Percentiles rank a stretch among this genome's conserved stretches.
phyloP scores from a whole-genome alignment of 2,888 invertebrate genomes.

The Nowickia ferox region DNA sequence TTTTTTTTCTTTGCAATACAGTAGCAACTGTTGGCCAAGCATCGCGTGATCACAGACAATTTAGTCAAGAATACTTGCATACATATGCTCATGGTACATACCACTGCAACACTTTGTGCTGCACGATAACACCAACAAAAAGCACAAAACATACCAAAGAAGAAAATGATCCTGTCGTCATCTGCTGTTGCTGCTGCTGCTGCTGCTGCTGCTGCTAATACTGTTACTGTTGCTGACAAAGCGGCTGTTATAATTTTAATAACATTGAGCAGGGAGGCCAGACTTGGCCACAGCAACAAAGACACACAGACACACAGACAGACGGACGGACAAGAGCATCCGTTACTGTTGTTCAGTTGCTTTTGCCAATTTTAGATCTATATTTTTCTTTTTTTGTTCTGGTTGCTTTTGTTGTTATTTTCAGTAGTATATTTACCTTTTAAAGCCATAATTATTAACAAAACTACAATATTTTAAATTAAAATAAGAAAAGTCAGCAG shows the following conservation, averaged over 20 bases:
- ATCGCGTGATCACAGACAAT: conserved; percentile 83
- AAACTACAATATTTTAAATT: conserved; percentile 66
- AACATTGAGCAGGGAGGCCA: conserved; percentile 47
- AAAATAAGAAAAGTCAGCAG: conserved; percentile 26
- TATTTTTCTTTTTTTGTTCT: conserved; percentile 11
- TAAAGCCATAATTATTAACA: conserved; percentile 70
- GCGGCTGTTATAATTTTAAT: conserved; percentile 58
- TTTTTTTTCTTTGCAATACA: conserved; percentile 44
- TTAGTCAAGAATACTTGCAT: conserved; percentile 77
- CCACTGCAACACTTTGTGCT: conserved; percentile 54
- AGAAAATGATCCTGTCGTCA: conserved; percentile 74
- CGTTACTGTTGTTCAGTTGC: conserved; percentile 35
- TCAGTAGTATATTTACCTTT: conserved; percentile 70
- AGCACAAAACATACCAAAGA: conserved; percentile 37
- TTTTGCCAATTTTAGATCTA: conserved; percentile 39
- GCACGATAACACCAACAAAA: conserved; percentile 34
- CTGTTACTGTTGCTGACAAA: conserved; percentile 23
- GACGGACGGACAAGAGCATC: conserved; percentile 43
- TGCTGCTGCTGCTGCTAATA: conserved; percentile 53
- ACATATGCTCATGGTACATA: conserved; percentile 27
- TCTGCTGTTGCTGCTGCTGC: conserved; percentile 63
- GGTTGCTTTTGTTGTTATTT: conserved; percentile 32
- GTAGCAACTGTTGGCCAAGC: conserved; percentile 74
- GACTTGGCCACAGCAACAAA: conserved; percentile 7
- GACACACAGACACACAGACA: conserved; percentile 17